Evolutionary conservation across 2,888 invertebrate genomes (phyloP).

Genomic region (Monopis laevigella): DNA sequence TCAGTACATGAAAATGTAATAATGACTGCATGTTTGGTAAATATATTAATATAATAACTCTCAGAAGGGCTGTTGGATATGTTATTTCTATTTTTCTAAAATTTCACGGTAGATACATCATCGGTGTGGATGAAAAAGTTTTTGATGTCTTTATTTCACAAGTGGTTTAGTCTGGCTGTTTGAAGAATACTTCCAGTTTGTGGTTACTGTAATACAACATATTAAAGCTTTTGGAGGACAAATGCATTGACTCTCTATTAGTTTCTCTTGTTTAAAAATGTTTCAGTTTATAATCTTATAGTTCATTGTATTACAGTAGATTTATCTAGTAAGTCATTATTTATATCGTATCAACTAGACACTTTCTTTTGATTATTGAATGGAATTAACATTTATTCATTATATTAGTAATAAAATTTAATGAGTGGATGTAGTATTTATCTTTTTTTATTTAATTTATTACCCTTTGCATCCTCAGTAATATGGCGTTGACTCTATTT

Average conservation of each 20-base stretch:
- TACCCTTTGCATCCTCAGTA: not conserved
- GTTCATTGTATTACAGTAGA: too few species aligned
- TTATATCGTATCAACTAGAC: too few species aligned
- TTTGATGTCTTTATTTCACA: conserved; percentile 4
- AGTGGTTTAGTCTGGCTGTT: too few species aligned
- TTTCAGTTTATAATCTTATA: too few species aligned
- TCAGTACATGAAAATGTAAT: conserved; percentile 66
- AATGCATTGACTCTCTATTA: too few species aligned
- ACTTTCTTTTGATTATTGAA: conserved; percentile 1
- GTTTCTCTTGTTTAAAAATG: too few species aligned
- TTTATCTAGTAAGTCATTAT: too few species aligned
- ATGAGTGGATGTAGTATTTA: conserved; percentile 1
- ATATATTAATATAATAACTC: conserved; percentile 64
- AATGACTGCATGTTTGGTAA: conserved; percentile 64
- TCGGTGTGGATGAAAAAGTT: conserved; percentile 43
- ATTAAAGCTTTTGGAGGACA: too few species aligned
- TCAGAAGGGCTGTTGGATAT: conserved; percentile 42
- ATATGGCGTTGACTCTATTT: conserved; percentile 1
- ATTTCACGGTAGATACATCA: conserved; percentile 64
- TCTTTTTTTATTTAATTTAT: conserved; percentile 9
- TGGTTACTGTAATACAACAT: too few species aligned
- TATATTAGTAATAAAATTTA: conserved; percentile 7
- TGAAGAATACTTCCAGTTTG: too few species aligned
- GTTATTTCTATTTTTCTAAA: conserved; percentile 49
- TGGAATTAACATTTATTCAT: conserved; percentile 1